phyloP scores from a whole-genome alignment of 1,140 invertebrate species.

The Geopemphigus sp. region DNA sequence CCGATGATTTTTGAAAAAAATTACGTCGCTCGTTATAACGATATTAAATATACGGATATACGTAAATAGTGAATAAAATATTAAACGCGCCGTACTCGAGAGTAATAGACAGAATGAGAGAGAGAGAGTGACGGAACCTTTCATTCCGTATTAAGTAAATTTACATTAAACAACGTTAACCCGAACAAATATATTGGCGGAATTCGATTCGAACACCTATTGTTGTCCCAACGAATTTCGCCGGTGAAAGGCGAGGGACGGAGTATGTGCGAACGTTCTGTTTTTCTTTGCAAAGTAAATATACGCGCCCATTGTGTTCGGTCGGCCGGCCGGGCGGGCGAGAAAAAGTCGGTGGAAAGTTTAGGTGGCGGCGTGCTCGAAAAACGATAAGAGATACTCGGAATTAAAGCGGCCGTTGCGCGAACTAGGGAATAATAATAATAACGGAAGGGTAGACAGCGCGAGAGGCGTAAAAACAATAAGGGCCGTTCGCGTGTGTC shows the following conservation, averaged over 20 bases:
- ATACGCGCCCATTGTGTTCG: not conserved
- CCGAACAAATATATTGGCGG: too few species aligned
- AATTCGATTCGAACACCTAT: not conserved
- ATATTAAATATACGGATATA: too few species aligned
- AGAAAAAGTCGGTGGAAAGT: not conserved
- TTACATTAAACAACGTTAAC: too few species aligned
- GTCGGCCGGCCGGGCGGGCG: too few species aligned
- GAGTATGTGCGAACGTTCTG: not conserved
- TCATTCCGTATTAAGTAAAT: too few species aligned
- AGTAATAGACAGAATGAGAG: too few species aligned
- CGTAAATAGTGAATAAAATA: too few species aligned
- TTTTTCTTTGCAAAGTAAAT: slow-evolving; percentile 38
- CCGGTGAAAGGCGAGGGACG: too few species aligned
- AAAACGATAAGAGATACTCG: slow-evolving; percentile 28
- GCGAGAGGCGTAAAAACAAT: slow-evolving; percentile 35
- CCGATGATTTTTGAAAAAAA: too few species aligned
- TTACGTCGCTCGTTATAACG: too few species aligned
- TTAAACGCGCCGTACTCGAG: too few species aligned
- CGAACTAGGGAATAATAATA: slow-evolving; percentile 3
- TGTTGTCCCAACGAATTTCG: not conserved
- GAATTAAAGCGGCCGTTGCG: not conserved
- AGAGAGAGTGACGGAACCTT: too few species aligned
- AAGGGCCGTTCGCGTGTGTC: not conserved
- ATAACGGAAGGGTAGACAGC: not conserved
- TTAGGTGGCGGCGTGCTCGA: not conserved